Conservation (phyloP, 2,797 vertebrate species). For the Lagodon rhomboides region DNA sequence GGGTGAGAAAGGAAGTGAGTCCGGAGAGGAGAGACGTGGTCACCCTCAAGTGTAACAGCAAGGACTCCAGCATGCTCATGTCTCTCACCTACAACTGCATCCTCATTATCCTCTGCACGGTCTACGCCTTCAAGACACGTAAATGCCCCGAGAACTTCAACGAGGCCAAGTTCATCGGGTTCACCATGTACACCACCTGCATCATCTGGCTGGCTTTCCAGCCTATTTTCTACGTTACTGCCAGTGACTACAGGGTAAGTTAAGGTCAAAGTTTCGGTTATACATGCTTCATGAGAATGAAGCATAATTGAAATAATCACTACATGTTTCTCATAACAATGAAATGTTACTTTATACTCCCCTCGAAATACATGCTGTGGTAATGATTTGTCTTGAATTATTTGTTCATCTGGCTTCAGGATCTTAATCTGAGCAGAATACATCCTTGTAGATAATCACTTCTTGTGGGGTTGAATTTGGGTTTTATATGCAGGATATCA, state of each 20-base stretch:
- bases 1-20: slow-evolving; percentile 94
- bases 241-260: slow-evolving; percentile 98
- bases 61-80: slow-evolving; percentile 97
- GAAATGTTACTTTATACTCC: slow-evolving; percentile 6
- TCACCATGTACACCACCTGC: slow-evolving; percentile 99
- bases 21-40: slow-evolving; percentile 95
- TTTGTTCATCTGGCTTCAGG: slow-evolving; percentile 40
- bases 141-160: slow-evolving; percentile 99
- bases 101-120: slow-evolving; percentile 97
- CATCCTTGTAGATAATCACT: slow-evolving; percentile 39
- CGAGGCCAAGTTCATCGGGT: slow-evolving; percentile 99
- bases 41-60: slow-evolving; percentile 96
- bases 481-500: slow-evolving; percentile 35
- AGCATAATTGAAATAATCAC: neutral
- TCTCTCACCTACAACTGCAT: slow-evolving; percentile 97
- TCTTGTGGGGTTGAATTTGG: slow-evolving; percentile 36
- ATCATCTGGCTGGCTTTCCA: slow-evolving; percentile 99
- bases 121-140: slow-evolving; percentile 99
- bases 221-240: slow-evolving; percentile 99
- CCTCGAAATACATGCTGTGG: neutral
- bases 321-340: slow-evolving; percentile 13
- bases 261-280: neutral
- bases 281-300: slow-evolving; percentile 9
- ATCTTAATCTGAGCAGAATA: slow-evolving; percentile 38
- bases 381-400: slow-evolving; percentile 27